Percentiles rank a stretch among this genome's conserved stretches.
These are phyloP conservation scores for Typhlichthys subterraneus DNA, from an alignment of 2,797 vertebrate species.

Conservation along the genomic window DNA sequence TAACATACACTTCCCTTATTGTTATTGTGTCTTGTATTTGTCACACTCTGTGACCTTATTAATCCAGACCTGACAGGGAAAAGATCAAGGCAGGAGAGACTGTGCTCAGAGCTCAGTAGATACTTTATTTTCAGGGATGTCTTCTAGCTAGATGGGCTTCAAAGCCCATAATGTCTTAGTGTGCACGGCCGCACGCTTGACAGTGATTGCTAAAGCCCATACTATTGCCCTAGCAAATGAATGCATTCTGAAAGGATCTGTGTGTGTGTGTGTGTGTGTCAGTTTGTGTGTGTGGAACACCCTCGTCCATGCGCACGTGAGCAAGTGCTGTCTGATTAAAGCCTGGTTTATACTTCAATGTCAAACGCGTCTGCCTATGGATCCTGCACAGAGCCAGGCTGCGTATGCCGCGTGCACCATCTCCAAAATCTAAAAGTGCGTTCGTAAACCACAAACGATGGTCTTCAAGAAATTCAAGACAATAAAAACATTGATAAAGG, in stretches of 20 bases:
- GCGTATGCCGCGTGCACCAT: too few relatives aligned
- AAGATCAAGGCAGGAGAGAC: not conserved
- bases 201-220: conserved; percentile 35
- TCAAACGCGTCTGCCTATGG: too few relatives aligned
- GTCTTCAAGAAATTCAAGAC: too few relatives aligned
- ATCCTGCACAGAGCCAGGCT: too few relatives aligned
- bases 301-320: not conserved
- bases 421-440: too few relatives aligned
- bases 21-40: too few relatives aligned
- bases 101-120: not conserved
- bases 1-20: too few relatives aligned
- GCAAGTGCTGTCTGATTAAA: conserved; percentile 22
- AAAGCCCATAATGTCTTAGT: conserved; percentile 22
- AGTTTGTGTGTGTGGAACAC: too few relatives aligned
- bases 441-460: too few relatives aligned
- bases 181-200: conserved; percentile 24
- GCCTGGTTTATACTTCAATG: too few relatives aligned
- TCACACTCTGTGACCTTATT: conserved; percentile 21
- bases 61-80: conserved; percentile 8
- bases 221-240: conserved; percentile 24
- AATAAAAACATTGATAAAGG: too few relatives aligned
- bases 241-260: not conserved
- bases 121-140: conserved; percentile 7
- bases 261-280: not conserved
- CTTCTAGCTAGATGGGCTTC: conserved; percentile 29